Base-by-base conservation (phyloP, 2,113 vertebrate species). In the Chionis minor region DNA sequence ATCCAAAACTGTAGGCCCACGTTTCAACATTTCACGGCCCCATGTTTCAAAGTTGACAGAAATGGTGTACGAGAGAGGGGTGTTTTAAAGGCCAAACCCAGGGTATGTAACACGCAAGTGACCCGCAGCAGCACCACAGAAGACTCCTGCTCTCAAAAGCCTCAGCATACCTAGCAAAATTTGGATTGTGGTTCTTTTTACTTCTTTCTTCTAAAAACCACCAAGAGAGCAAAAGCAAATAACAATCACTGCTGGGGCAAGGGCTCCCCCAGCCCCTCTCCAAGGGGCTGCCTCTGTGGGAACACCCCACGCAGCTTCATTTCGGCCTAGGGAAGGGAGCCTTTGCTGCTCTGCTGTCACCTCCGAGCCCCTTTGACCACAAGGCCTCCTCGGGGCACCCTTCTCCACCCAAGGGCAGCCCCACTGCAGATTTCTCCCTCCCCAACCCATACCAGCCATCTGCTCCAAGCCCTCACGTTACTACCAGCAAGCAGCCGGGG, bases 361-460 rank as follows among this genome's bases (percentile, higher is more conserved):
- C 32, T 45, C 21, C 21, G 4, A 69, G 49, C 30, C 44, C 5
- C 40, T 21, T 5, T 33, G 18, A 3, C 30, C 66, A 8, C 28
- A 24, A 38, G 8, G 21, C 20, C 10, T 27, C 28, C 66, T 55
- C 58, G 26, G 21, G 59, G 22, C 59, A 7, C 16, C 47, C 28
- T 5, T 5, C 19, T 4, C 19, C 78, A 12, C 30, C 69, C 69
- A 32, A 1, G 30, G 5, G 24, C 4, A 1, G 49, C 22, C 56
- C 20, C 28, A 6, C 26, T 9, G 4, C 22, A 10, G 7, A 4
- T 15, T 74, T 18, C 54, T 38, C 33, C 45, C 17, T 38, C 54
- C 19, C 2, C 0, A 1, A 4, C 27, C 16, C 33, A 7, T 16
- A 9, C 5, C 2, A 1, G 26, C 44, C 47, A 45, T 3, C 24